Evolutionary conservation across 1,140 invertebrate species (phyloP).

Genomic region (Euglossa dilemma): DNA sequence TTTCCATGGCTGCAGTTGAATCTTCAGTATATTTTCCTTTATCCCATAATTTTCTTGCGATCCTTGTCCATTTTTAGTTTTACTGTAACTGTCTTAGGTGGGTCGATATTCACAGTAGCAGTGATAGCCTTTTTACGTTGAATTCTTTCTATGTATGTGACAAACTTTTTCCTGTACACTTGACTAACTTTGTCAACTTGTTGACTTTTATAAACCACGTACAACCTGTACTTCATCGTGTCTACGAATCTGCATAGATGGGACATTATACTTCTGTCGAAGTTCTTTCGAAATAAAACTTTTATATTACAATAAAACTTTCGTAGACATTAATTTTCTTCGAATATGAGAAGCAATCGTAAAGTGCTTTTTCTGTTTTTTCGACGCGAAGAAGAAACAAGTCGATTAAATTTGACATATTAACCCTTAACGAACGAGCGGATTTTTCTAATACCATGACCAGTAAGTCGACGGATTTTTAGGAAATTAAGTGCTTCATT

Average conservation of each 20-base stretch:
- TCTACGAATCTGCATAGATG: slow-evolving; percentile 98
- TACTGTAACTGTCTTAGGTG: slow-evolving; percentile 99
- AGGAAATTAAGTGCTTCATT: too few species aligned
- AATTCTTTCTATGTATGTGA: slow-evolving; percentile 99
- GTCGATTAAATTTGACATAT: slow-evolving; percentile 98
- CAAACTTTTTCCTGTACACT: slow-evolving; percentile 99
- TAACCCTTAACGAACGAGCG: too few species aligned
- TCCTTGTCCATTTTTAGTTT: slow-evolving; percentile 99
- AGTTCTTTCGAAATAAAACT: slow-evolving; percentile 99
- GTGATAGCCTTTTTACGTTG: slow-evolving; percentile 99
- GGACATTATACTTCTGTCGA: slow-evolving; percentile 98
- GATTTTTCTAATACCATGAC: too few species aligned
- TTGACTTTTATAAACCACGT: slow-evolving; percentile 98
- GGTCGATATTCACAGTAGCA: slow-evolving; percentile 98
- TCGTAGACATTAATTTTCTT: slow-evolving; percentile 97
- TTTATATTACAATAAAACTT: too few species aligned
- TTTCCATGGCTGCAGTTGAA: slow-evolving; percentile 89
- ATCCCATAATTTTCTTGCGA: slow-evolving; percentile 96
- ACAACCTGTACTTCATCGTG: slow-evolving; percentile 99
- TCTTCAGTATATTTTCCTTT: slow-evolving; percentile 99
- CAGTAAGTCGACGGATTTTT: too few species aligned
- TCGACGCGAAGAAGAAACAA: slow-evolving; percentile 96
- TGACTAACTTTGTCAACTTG: slow-evolving; percentile 99
- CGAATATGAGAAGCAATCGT: slow-evolving; percentile 99
- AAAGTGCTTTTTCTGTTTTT: slow-evolving; percentile 99